Evolutionary conservation across 2,113 vertebrate genomes (phyloP).

Genomic region (Pollachius pollachius): DNA sequence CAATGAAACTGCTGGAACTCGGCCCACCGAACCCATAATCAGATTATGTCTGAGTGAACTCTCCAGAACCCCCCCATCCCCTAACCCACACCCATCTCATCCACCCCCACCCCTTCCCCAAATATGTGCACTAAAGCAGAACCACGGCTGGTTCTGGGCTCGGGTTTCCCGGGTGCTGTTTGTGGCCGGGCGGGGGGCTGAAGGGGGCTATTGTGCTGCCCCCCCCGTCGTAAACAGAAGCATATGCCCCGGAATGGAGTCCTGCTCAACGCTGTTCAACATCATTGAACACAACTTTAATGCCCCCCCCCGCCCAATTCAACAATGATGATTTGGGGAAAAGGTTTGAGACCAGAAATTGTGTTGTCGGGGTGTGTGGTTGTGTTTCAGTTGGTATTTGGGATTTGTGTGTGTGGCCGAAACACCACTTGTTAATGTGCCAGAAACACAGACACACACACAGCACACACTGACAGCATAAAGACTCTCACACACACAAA

Average conservation of each 20-base stretch:
- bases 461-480: background rate
- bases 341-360: constrained; percentile 34
- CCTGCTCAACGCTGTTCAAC: constrained; percentile 56
- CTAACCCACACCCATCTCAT: constrained; percentile 27
- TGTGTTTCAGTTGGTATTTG: constrained; percentile 1
- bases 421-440: no score
- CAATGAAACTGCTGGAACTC: background rate
- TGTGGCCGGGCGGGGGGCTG: constrained; percentile 55
- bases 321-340: constrained; percentile 67
- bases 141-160: constrained; percentile 68
- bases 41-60: constrained; percentile 51
- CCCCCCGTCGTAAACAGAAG: constrained; percentile 60
- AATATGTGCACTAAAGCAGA: constrained; percentile 63
- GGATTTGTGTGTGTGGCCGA: constrained; percentile 12
- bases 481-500: background rate
- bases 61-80: constrained; percentile 33
- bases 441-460: background rate
- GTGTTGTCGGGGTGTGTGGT: no score
- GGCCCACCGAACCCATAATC: constrained; percentile 45
- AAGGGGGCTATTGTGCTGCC: constrained; percentile 70
- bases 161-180: constrained; percentile 68
- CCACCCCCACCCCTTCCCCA: constrained; percentile 11
- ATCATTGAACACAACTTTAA: constrained; percentile 73
- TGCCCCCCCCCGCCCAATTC: constrained; percentile 57
- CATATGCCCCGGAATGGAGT: constrained; percentile 58